These are phyloP conservation scores for human (Homo sapiens) DNA, from an alignment of 2,113 vertebrate genomes.

Conservation along the genomic window GRCh38 chr9:42305501-42306000, in stretches of 20 bases:
- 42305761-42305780: background rate
- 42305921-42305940: background rate
- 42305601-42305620: background rate
- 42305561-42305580: background rate
- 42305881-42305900: background rate
- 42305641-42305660: background rate
- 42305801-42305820: background rate
- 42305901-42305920: background rate
- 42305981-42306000: background rate
- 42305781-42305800: background rate
- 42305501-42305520: background rate
- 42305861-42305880: background rate
- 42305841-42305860: background rate
- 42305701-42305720: background rate
- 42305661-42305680: background rate
- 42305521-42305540: background rate
- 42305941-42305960: too few relatives aligned
- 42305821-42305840: background rate
- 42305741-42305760: background rate
- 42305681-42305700: background rate
- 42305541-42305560: background rate
- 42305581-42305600: background rate
- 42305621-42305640: background rate
- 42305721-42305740: background rate
- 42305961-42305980: background rate